Evolutionary conservation across 2,113 vertebrate species (phyloP), one percentile per base, ranked within the genome.

Genomic region (Mirza zaza): DNA sequence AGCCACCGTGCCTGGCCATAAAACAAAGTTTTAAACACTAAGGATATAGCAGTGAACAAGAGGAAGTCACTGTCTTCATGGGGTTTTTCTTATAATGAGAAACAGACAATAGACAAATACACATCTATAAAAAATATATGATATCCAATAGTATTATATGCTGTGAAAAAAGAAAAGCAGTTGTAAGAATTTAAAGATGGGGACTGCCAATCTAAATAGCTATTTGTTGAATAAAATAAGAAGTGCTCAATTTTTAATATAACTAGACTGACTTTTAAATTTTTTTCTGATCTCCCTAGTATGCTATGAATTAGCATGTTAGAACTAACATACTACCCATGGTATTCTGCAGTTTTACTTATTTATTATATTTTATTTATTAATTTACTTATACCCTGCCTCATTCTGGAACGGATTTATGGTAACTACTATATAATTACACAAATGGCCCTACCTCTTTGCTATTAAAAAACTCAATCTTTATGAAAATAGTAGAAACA

Each of bases 401-500:
- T 90, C 70, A 8, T 57, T 89, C 71, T 75, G 86, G 27, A 67
- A 86, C 94, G 76, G 79, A 76, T 79, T 91, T 63, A 94, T 42
- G 21, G n/a, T 34, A 84, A 55, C 55, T 61, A 59, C 50, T 77
- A 9, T 45, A 23, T 29, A 42, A 21, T 61, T 50, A 50, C 63
- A 91, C 42, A 71, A 42, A 79, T 6, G 73, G n/a, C 15, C n/a
- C 70, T 17, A n/a, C 11, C 52, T 71, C 42, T 94, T 81, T 68
- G 76, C 86, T 73, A 82, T 76, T 87, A 81, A 88, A 90, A 36
- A 23, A 14, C 91, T 94, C 65, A 52, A 83, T 95, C 95, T 93
- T 98, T 79, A 91, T 57, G 83, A 91, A 97, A 95, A 95, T 76
- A 18, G 48, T 29, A 92, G 59, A 65, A 45, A 90, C 61, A 96